Percentiles rank a stretch among this genome's conserved stretches.
Conservation (phyloP, 2,113 vertebrate species). For the Anhinga rufa region DNA sequence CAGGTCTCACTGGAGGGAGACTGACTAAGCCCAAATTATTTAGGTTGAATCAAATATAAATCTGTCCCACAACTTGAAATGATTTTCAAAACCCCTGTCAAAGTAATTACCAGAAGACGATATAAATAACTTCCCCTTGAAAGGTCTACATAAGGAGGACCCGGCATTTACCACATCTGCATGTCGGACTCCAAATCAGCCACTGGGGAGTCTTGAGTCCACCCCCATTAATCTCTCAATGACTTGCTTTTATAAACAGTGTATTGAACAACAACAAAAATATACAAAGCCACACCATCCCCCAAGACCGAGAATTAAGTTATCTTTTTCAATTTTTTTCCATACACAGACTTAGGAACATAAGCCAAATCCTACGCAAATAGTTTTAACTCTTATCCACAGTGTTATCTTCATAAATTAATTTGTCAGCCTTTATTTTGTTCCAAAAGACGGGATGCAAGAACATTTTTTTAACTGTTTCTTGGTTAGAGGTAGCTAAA, state of each 20-base stretch:
- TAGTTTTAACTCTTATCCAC: background rate
- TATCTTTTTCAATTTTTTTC: background rate
- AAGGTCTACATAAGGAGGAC: background rate
- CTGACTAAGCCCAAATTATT: background rate
- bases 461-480: background rate
- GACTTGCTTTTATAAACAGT: background rate
- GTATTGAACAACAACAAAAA: background rate
- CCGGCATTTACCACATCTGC: background rate
- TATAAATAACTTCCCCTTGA: background rate
- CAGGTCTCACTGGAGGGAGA: background rate
- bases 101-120: background rate
- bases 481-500: background rate
- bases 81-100: background rate
- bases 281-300: background rate
- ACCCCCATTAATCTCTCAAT: background rate
- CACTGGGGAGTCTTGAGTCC: background rate
- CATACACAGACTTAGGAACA: background rate
- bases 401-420: background rate
- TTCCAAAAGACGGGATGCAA: background rate
- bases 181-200: background rate
- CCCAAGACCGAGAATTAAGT: background rate
- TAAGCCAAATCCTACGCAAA: background rate
- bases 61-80: background rate
- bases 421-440: background rate
- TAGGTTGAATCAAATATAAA: background rate